These are phyloP conservation scores for Piscicola geometra DNA, from an alignment of 2,888 invertebrate genomes.

Conservation along the genomic window DNA sequence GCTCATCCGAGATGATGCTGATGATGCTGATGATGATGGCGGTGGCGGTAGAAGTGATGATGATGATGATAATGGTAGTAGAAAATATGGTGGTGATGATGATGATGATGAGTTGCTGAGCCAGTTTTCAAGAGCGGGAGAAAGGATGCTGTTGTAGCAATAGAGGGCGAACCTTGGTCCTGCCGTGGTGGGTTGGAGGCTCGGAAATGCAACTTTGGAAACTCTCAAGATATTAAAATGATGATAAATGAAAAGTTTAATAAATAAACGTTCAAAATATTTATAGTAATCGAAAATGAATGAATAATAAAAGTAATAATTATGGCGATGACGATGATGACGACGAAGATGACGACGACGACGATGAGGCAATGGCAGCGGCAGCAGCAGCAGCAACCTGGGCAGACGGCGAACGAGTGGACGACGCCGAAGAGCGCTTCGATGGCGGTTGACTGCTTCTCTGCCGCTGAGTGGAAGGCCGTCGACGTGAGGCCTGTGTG, in stretches of 20 bases:
- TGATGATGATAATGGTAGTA: conserved; percentile 59
- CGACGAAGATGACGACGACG: too few species aligned
- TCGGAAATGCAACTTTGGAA: too few species aligned
- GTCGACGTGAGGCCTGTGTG: conserved; percentile 55
- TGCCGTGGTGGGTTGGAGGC: too few species aligned
- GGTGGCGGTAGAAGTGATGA: too few species aligned
- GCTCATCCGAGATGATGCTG: conserved; percentile 63
- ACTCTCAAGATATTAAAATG: too few species aligned
- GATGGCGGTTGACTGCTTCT: conserved; percentile 76
- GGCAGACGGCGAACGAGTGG: conserved; percentile 70
- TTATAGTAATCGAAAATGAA: too few species aligned
- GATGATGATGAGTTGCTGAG: conserved; percentile 65
- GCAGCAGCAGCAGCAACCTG: conserved; percentile 59
- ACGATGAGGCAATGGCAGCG: conserved; percentile 67
- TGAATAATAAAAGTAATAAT: too few species aligned
- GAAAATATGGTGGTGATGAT: conserved; percentile 52
- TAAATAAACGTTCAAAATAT: too few species aligned
- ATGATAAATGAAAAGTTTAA: not conserved
- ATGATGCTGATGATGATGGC: conserved; percentile 23
- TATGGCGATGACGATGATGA: conserved; percentile 85
- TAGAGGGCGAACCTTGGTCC: conserved; percentile 84
- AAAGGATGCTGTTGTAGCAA: conserved; percentile 81
- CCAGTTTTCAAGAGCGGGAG: conserved; percentile 92
- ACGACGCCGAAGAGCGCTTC: conserved; percentile 81
- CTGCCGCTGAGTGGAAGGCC: conserved; percentile 67